Percentiles rank a stretch among this genome's conserved stretches.
Evolutionary conservation across 2,113 vertebrate species (phyloP).

Genomic region (Alectura lathami): DNA sequence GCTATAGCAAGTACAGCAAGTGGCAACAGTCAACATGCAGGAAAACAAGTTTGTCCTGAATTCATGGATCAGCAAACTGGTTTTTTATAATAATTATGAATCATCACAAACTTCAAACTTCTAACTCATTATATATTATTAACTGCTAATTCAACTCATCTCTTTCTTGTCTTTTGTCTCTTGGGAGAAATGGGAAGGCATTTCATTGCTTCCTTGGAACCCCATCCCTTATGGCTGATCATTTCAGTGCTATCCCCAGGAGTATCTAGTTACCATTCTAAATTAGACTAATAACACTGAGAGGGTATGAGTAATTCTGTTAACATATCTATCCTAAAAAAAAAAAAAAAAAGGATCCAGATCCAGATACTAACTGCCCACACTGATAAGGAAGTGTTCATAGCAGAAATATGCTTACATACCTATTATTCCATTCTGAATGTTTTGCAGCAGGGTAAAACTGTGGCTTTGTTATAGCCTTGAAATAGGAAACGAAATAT

Average conservation of each 20-base stretch:
- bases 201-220: slow-evolving; percentile 27
- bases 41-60: slow-evolving; percentile 40
- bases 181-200: not conserved
- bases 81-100: slow-evolving; percentile 28
- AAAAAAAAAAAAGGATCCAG: not conserved
- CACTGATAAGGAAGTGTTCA: not conserved
- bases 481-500: slow-evolving; percentile 41
- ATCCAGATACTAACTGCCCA: not conserved
- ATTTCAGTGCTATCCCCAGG: not conserved
- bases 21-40: not conserved
- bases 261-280: not conserved
- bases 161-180: slow-evolving; percentile 40
- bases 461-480: not conserved
- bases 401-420: not conserved
- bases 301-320: not conserved
- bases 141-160: slow-evolving; percentile 32
- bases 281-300: too few species aligned
- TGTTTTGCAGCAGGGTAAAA: not conserved
- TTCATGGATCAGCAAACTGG: slow-evolving; percentile 6
- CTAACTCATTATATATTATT: slow-evolving; percentile 47
- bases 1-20: not conserved
- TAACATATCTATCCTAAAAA: not conserved
- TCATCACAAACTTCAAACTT: slow-evolving; percentile 16
- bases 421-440: not conserved
- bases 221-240: not conserved